A percentile compares a stretch with the other conserved stretches of the same genome.
Evolutionary conservation across 92 coral and sea anemone species (phyloP).

Genomic region (Actinernus sp.): DNA sequence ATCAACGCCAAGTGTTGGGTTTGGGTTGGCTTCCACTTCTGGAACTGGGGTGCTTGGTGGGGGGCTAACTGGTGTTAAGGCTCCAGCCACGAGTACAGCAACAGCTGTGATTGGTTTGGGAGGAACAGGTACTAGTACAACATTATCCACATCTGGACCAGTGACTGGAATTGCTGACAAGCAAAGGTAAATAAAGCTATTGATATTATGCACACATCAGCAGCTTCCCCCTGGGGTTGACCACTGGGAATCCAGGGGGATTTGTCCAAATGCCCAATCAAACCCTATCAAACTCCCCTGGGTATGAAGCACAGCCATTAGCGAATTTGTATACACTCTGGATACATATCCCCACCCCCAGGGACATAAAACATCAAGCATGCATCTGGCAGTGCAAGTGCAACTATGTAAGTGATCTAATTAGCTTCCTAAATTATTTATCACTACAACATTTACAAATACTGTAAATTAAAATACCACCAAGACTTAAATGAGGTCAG

Average conservation of each 20-base stretch:
- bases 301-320: too few relatives aligned
- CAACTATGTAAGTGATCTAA: too few relatives aligned
- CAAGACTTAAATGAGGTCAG: too few relatives aligned
- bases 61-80: constrained; percentile 39
- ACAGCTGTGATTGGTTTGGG: constrained; percentile 61
- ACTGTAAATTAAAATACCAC: too few relatives aligned
- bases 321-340: not conserved
- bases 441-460: too few relatives aligned
- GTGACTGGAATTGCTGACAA: constrained; percentile 55
- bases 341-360: not conserved
- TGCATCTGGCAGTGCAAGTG: too few relatives aligned
- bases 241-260: too few relatives aligned
- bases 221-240: too few relatives aligned
- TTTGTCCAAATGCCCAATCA: too few relatives aligned
- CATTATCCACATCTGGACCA: constrained; percentile 48
- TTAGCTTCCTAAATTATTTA: too few relatives aligned
- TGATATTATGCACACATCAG: too few relatives aligned
- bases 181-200: constrained; percentile 65
- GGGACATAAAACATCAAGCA: not conserved
- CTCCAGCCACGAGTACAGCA: constrained; percentile 37
- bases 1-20: not conserved
- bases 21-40: constrained; percentile 10
- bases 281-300: too few relatives aligned
- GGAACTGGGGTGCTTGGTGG: constrained; percentile 1
- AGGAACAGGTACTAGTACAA: constrained; percentile 68